Conservation (phyloP, 2,113 vertebrate species). For the Verasper variegatus region DNA sequence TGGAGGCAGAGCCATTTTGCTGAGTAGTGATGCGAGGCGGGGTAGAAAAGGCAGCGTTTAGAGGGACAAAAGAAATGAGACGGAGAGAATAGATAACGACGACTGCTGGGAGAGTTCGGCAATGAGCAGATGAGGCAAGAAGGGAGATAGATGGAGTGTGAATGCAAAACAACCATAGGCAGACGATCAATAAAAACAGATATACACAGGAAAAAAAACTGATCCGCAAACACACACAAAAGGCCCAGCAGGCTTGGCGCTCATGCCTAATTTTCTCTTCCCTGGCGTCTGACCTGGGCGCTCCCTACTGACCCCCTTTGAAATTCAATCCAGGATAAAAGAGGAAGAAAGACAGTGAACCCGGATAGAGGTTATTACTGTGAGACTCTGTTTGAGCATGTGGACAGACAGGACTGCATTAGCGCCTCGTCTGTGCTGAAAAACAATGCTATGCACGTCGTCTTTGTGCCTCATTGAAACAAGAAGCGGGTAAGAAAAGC, state of each 20-base stretch:
- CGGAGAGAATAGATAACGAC: slow-evolving; percentile 46
- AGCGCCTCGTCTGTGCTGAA: neutral
- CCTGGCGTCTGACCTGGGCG: slow-evolving; percentile 35
- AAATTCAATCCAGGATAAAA: slow-evolving; percentile 65
- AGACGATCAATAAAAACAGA: slow-evolving; percentile 21
- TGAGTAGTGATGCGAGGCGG: slow-evolving; percentile 44
- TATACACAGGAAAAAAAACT: slow-evolving; percentile 17
- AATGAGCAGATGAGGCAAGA: neutral
- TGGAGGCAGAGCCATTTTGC: slow-evolving; percentile 27
- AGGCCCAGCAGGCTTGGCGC: slow-evolving; percentile 47
- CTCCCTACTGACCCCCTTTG: slow-evolving; percentile 50
- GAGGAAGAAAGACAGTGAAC: slow-evolving; percentile 19
- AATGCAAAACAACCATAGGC: slow-evolving; percentile 32
- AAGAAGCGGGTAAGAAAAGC: neutral
- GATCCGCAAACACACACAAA: slow-evolving; percentile 32
- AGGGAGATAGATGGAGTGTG: neutral
- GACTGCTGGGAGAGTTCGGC: slow-evolving; percentile 8
- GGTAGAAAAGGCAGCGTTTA: slow-evolving; percentile 42
- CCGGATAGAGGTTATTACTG: slow-evolving; percentile 9
- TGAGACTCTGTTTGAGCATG: neutral
- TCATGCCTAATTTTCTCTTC: slow-evolving; percentile 65
- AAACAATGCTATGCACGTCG: neutral
- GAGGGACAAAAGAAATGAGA: slow-evolving; percentile 34
- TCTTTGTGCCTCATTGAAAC: slow-evolving; percentile 1
- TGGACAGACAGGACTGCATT: slow-evolving; percentile 12